phyloP scores from a whole-genome alignment of 2,888 invertebrate genomes.

The Formica aserva region DNA sequence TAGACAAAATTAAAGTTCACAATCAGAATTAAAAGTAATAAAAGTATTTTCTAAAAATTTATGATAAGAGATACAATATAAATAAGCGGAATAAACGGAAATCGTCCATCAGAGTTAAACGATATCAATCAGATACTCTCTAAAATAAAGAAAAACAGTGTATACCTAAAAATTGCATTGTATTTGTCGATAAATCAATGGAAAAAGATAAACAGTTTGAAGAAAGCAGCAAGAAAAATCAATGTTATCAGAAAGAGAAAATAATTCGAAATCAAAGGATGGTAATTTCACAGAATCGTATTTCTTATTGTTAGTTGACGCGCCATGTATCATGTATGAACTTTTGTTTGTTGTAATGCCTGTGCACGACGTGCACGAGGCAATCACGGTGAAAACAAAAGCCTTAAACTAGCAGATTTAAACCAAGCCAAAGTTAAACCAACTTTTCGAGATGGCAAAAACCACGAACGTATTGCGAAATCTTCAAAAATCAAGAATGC shows the following conservation, averaged over 20 bases:
- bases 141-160: not conserved
- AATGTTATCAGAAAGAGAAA: not conserved
- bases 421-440: slow-evolving; percentile 22
- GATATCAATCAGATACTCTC: not conserved
- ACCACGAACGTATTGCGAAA: not conserved
- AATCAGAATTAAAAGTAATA: not conserved
- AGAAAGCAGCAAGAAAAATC: slow-evolving; percentile 2
- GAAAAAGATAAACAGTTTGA: not conserved
- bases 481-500: not conserved
- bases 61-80: not conserved
- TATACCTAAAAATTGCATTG: not conserved
- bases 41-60: not conserved
- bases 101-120: not conserved
- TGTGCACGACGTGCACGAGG: not conserved
- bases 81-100: not conserved
- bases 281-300: slow-evolving; percentile 11
- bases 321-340: not conserved
- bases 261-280: not conserved
- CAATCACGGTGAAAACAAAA: slow-evolving; percentile 2
- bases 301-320: not conserved
- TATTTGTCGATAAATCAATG: slow-evolving; percentile 10
- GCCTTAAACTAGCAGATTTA: not conserved
- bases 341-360: slow-evolving; percentile 13
- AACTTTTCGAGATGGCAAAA: slow-evolving; percentile 1
- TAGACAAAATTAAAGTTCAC: not conserved